A percentile compares a stretch with the other conserved stretches of the same genome.
phyloP scores from a whole-genome alignment of 2,888 invertebrate genomes.

The Smittia aterrima region DNA sequence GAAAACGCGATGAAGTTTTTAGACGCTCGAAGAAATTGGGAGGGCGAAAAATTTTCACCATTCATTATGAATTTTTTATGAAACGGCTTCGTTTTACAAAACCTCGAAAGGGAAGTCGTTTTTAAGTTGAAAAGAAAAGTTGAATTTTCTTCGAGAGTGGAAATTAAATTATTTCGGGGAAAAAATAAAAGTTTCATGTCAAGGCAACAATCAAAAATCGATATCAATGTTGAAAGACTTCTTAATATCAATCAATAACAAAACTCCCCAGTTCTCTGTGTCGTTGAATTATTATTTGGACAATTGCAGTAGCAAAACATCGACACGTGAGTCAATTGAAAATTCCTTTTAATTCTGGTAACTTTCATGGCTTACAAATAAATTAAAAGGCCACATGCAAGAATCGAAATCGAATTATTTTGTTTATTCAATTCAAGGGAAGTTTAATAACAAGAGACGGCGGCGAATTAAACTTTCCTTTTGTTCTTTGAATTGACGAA shows the following conservation, averaged over 20 bases:
- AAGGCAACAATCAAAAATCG: not conserved
- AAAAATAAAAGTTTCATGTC: not conserved
- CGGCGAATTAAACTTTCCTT: not conserved
- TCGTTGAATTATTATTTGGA: constrained; percentile 13
- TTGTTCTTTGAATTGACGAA: not conserved
- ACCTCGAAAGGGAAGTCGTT: not conserved
- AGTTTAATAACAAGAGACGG: not conserved
- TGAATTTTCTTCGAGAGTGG: not conserved
- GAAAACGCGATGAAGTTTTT: constrained; percentile 1
- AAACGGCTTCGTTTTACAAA: not conserved
- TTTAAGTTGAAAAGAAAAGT: no score
- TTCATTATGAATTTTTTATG: constrained; percentile 35
- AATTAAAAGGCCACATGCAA: not conserved
- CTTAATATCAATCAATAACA: not conserved
- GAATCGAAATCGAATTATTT: constrained; percentile 33
- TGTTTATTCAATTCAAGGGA: not conserved
- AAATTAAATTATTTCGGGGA: not conserved
- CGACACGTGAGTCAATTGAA: constrained; percentile 22
- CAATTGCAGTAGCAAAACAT: not conserved
- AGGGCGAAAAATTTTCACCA: constrained; percentile 16
- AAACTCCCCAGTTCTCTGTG: not conserved
- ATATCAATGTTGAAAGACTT: not conserved
- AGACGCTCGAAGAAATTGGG: not conserved
- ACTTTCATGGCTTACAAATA: constrained; percentile 24
- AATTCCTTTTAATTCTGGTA: constrained; percentile 19